phyloP scores from a whole-genome alignment of 2,888 invertebrate genomes.

The Chouioia cunea region DNA sequence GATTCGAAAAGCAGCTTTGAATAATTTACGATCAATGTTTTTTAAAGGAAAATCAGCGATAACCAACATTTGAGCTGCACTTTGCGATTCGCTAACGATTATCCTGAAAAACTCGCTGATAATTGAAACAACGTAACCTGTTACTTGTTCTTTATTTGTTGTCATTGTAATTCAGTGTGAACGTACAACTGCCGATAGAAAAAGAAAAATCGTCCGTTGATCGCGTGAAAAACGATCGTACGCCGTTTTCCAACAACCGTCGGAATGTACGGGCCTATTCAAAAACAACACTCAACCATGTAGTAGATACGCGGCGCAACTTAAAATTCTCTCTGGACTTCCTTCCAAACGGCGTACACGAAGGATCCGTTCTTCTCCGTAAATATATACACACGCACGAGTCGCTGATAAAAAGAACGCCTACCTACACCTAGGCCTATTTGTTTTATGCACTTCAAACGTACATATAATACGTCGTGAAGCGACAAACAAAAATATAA shows the following conservation, averaged over 20 bases:
- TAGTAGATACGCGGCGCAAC: not conserved
- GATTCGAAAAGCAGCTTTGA: not conserved
- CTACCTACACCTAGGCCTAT: slow-evolving; percentile 1
- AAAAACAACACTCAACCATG: no score
- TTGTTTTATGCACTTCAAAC: slow-evolving; percentile 29
- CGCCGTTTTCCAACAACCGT: no score
- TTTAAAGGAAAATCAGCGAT: not conserved
- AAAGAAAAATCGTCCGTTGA: no score
- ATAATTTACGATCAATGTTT: not conserved
- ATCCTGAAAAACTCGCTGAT: no score
- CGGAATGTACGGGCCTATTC: no score
- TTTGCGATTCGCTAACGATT: no score
- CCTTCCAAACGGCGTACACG: not conserved
- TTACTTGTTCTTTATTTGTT: no score
- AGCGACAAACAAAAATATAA: slow-evolving; percentile 3
- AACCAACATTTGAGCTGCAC: no score
- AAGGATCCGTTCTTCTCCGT: not conserved
- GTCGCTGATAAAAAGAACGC: slow-evolving; percentile 10
- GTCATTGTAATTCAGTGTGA: no score
- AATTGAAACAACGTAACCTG: no score
- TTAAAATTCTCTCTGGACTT: slow-evolving; percentile 1
- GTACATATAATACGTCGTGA: not conserved
- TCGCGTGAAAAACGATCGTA: no score
- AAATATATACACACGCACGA: slow-evolving; percentile 3
- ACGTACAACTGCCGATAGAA: no score